Base-by-base conservation (phyloP, 2,113 vertebrate species). In the Dromaius novaehollandiae region DNA sequence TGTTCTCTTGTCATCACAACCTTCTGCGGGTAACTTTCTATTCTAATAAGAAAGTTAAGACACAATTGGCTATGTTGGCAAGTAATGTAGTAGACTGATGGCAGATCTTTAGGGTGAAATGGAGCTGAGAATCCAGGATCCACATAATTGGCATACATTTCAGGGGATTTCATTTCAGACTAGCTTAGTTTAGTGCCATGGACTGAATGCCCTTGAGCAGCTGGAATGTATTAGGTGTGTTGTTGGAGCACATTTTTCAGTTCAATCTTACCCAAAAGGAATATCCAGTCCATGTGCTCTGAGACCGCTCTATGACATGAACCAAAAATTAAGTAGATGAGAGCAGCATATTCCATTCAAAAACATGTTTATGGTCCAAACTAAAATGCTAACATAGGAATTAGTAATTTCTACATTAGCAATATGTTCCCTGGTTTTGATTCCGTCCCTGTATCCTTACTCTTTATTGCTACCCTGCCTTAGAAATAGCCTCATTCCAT, bases 41-140 rank as follows among this genome's bases (percentile, higher is more conserved):
- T 13, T 30, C 13, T 26, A 66, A 8, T 0, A 38, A 21, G 12
- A 34, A 87, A 80, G 5, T 28, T 44, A 40, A 75, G 34, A 36
- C 18, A 53, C 6, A 36, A 70, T 55, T 2, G 36, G 3, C 16
- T 64, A 19, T 1, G 3, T 64, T 50, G 77, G 51, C 24, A 78
- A 64, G 32, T 1, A 65, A 19, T 0, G 0, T 1, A 53, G 6
- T 3, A 9, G 21, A 51, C 12, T 21, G 18, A 2, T 4, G 11
- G 38, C 53, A 19, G 20, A 28, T 11, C 38, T 94, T 86, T 13
- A 34, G 32, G 48, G 53, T 19, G 25, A 60, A 56, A 42, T 21
- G 9, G 7, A 4, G 79, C 34, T 34, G 30, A 60, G 26, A 26
- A 61, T 8, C 4, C n/a, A 30, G 20, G 14, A 65, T 5, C 6